Evolutionary conservation across 2,797 vertebrate genomes (phyloP).

Genomic region (Ficedula albicollis): DNA sequence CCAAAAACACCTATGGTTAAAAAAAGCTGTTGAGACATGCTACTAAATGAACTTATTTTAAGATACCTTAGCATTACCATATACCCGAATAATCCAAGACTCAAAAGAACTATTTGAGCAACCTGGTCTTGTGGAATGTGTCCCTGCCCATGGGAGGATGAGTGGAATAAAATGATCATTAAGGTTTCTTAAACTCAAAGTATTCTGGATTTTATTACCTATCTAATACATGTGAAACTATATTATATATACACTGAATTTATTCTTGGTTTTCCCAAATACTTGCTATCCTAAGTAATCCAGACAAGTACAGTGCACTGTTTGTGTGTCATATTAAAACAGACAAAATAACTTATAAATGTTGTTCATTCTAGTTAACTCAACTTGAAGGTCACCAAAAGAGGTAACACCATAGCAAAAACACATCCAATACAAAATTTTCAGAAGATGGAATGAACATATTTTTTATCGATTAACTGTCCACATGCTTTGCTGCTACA

Average conservation of each 20-base stretch:
- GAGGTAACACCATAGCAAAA: neutral
- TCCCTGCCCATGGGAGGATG: neutral
- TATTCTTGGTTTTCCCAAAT: neutral
- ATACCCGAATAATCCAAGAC: neutral
- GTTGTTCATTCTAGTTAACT: neutral
- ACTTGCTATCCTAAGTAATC: neutral
- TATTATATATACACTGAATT: neutral
- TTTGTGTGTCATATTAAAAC: neutral
- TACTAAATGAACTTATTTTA: neutral
- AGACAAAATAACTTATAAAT: neutral
- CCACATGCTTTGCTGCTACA: neutral
- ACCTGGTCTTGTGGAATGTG: neutral
- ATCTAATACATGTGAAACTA: neutral
- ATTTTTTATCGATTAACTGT: neutral
- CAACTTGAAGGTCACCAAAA: neutral
- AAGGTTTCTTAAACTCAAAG: neutral
- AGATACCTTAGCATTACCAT: neutral
- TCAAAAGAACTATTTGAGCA: neutral
- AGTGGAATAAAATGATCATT: neutral
- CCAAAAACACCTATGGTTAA: neutral
- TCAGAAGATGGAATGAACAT: neutral
- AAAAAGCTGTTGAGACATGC: neutral
- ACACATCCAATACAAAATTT: neutral
- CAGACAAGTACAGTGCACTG: neutral
- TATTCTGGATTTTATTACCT: neutral